Percentiles rank a stretch among this genome's conserved stretches.
phyloP scores from a whole-genome alignment of 1,140 invertebrate species.

The Nylanderia fulva region DNA sequence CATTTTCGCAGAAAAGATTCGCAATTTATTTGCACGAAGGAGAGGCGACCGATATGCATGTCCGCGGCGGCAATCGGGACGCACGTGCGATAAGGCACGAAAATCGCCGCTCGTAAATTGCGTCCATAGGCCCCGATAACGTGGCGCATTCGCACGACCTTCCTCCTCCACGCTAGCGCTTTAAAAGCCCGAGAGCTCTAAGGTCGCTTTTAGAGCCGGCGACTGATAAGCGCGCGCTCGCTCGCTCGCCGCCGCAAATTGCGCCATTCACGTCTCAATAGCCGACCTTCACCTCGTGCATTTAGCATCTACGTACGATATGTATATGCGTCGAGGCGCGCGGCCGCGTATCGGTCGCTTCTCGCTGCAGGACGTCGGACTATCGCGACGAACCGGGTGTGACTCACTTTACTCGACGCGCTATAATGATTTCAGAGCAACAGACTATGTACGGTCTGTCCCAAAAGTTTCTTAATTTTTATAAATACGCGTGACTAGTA shows the following conservation, averaged over 20 bases:
- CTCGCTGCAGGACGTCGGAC: background rate
- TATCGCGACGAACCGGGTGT: slow-evolving; percentile 36
- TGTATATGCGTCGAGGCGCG: slow-evolving; percentile 59
- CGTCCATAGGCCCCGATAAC: slow-evolving; percentile 73
- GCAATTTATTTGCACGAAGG: background rate
- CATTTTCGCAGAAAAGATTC: slow-evolving; percentile 1
- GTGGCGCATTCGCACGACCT: slow-evolving; percentile 77
- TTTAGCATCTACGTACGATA: slow-evolving; percentile 62
- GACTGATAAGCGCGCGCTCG: slow-evolving; percentile 73
- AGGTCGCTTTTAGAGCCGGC: slow-evolving; percentile 67
- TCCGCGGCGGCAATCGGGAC: slow-evolving; percentile 64
- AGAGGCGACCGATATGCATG: slow-evolving; percentile 2
- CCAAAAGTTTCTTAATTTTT: too few relatives aligned
- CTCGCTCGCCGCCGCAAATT: slow-evolving; percentile 65
- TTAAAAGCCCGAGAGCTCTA: slow-evolving; percentile 51
- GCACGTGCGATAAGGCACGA: slow-evolving; percentile 64
- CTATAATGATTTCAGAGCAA: slow-evolving; percentile 5
- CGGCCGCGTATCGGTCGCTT: slow-evolving; percentile 47
- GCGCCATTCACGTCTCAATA: slow-evolving; percentile 76
- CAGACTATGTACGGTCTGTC: too few relatives aligned
- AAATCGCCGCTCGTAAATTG: slow-evolving; percentile 72
- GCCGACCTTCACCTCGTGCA: slow-evolving; percentile 80
- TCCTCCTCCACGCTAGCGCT: slow-evolving; percentile 60
- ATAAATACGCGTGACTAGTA: too few relatives aligned
- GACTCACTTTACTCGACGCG: slow-evolving; percentile 58